Percentiles rank a stretch among this genome's conserved stretches.
Evolutionary conservation across 2,113 vertebrate species (phyloP).

Genomic region (Catharus bicknelli): DNA sequence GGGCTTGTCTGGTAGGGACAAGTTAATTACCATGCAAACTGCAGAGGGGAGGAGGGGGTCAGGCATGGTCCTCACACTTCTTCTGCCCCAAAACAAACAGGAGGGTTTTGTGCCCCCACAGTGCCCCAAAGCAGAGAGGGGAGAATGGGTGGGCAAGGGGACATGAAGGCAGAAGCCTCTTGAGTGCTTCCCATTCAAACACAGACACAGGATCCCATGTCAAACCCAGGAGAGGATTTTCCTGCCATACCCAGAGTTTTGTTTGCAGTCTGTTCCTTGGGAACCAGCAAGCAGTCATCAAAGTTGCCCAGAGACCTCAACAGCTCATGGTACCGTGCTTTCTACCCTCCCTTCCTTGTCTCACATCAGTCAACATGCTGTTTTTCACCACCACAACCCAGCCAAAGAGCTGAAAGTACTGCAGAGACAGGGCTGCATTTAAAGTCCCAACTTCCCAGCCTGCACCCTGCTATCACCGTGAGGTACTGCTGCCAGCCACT

Average conservation of each 20-base stretch:
- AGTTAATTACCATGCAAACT: constrained; percentile 36
- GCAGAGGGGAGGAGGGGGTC: neutral
- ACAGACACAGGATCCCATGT: accelerated
- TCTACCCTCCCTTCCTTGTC: neutral
- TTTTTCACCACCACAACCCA: neutral
- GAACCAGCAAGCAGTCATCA: neutral
- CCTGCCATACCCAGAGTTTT: neutral
- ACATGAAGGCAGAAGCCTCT: neutral
- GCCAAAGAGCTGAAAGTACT: neutral
- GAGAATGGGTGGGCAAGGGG: neutral
- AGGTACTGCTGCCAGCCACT: neutral
- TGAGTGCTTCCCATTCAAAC: neutral
- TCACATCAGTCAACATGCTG: accelerated
- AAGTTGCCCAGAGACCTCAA: neutral
- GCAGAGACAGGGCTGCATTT: neutral
- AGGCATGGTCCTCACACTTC: neutral
- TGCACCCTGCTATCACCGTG: accelerated
- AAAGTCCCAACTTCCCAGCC: neutral
- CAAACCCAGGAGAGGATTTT: neutral
- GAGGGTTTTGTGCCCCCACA: neutral
- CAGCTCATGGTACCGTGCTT: accelerated
- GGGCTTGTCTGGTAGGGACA: neutral
- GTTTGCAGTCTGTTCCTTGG: neutral
- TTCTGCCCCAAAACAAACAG: neutral
- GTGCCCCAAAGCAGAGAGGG: accelerated